These are phyloP conservation scores for Megalopta genalis DNA, from an alignment of 1,140 invertebrate species.

Conservation along the genomic window DNA sequence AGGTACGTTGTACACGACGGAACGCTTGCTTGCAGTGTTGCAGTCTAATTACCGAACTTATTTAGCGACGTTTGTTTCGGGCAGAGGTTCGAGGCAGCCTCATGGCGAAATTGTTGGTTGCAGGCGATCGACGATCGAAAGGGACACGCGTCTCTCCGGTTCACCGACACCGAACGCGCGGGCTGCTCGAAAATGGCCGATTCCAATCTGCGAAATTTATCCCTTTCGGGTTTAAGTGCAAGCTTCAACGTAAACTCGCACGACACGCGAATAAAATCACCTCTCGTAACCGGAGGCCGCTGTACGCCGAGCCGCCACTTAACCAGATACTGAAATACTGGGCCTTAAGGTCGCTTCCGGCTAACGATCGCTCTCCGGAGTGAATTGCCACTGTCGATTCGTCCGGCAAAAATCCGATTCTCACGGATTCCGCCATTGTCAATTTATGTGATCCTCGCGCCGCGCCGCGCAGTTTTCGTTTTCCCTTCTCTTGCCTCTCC, in stretches of 20 bases:
- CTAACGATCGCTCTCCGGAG: constrained; percentile 50
- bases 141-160: background rate
- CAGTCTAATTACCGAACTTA: no score
- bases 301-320: constrained; percentile 34
- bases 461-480: background rate
- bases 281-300: constrained; percentile 32
- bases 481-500: no score
- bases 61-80: no score
- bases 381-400: constrained; percentile 38
- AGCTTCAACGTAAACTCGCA: constrained; percentile 55
- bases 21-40: no score
- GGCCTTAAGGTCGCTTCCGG: constrained; percentile 45
- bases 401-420: constrained; percentile 17
- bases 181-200: constrained; percentile 24
- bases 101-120: constrained; percentile 16
- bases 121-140: background rate
- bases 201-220: constrained; percentile 46
- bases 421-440: constrained; percentile 15
- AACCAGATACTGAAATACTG: constrained; percentile 53
- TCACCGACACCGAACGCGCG: constrained; percentile 24
- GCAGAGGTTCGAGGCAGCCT: no score
- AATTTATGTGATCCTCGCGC: constrained; percentile 18
- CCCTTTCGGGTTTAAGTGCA: constrained; percentile 38
- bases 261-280: constrained; percentile 58
- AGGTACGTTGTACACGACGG: no score